These are phyloP conservation scores for Zosterops borbonicus DNA, from an alignment of 2,113 vertebrate species.

Conservation along the genomic window DNA sequence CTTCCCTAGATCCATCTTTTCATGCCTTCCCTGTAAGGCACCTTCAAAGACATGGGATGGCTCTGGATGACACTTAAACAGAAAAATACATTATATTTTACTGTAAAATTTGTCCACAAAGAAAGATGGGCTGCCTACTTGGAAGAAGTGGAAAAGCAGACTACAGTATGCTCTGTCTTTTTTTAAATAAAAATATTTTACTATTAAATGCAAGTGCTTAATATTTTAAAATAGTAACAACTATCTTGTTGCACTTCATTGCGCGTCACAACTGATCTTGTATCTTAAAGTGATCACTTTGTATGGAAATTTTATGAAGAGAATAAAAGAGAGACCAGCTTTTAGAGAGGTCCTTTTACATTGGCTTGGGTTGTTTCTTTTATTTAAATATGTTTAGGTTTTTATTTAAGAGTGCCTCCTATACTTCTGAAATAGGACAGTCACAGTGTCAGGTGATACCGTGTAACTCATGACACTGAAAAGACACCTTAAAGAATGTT, in stretches of 20 bases:
- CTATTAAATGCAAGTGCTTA: neutral
- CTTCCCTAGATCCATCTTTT: neutral
- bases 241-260: neutral
- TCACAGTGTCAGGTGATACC: neutral
- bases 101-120: neutral
- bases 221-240: neutral
- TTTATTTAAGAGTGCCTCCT: neutral
- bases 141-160: neutral
- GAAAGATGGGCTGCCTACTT: neutral
- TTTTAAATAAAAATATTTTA: neutral
- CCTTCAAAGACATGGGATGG: neutral
- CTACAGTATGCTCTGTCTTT: neutral
- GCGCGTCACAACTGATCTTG: neutral
- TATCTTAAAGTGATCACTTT: neutral
- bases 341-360: neutral
- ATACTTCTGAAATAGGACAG: neutral
- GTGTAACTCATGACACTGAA: neutral
- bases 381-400: neutral
- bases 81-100: neutral
- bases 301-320: neutral
- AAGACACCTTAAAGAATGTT: neutral
- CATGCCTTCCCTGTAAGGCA: neutral
- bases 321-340: neutral
- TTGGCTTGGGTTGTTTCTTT: neutral
- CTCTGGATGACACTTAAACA: neutral